phyloP scores from a whole-genome alignment of 2,888 invertebrate species.

The Rhorus exstirpatorius region DNA sequence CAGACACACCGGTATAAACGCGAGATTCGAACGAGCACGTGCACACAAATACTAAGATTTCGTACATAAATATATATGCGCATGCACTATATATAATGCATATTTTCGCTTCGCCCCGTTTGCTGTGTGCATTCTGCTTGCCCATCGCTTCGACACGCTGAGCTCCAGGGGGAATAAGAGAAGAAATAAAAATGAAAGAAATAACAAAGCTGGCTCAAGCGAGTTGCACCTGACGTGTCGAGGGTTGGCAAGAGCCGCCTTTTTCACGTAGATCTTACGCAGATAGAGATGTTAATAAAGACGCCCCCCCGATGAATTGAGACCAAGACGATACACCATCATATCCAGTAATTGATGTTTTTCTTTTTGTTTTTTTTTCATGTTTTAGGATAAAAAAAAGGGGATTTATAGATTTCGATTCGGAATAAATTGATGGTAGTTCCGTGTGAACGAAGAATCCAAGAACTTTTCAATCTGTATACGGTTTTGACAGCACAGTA shows the following conservation, averaged over 20 bases:
- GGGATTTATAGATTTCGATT: too few species aligned
- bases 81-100: background rate
- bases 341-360: background rate
- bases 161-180: constrained; percentile 26
- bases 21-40: constrained; percentile 56
- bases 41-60: constrained; percentile 6
- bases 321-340: constrained; percentile 63
- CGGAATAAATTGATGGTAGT: too few species aligned
- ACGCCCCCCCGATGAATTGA: constrained; percentile 75
- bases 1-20: constrained; percentile 44
- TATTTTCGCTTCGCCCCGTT: constrained; percentile 33
- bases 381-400: background rate
- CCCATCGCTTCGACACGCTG: constrained; percentile 45
- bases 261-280: constrained; percentile 73
- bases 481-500: too few species aligned
- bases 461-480: constrained; percentile 12
- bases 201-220: constrained; percentile 49
- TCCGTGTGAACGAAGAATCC: too few species aligned
- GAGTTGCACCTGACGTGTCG: constrained; percentile 81
- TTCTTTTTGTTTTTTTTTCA: background rate
- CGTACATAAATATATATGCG: background rate
- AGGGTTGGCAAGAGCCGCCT: constrained; percentile 72
- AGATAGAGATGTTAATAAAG: constrained; percentile 78
- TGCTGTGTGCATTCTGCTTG: constrained; percentile 48
- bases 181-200: constrained; percentile 26